Conservation (phyloP, 2,113 vertebrate genomes). For the Catagonus wagneri region DNA sequence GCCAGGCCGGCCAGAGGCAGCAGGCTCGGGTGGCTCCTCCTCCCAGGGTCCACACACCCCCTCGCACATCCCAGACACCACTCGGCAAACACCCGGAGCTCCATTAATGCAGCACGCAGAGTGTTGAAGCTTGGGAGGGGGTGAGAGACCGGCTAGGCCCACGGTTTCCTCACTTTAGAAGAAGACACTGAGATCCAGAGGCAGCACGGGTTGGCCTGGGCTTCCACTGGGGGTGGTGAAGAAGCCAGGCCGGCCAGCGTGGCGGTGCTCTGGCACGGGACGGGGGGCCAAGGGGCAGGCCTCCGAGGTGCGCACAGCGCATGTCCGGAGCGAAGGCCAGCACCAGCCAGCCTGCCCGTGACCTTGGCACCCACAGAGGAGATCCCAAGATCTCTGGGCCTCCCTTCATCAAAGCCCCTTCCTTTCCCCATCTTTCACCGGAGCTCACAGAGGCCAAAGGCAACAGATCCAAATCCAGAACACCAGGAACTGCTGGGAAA, state of each 20-base stretch:
- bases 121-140: not conserved
- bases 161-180: not conserved
- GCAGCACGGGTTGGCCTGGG: not conserved
- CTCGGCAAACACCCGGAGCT: not conserved
- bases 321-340: not conserved
- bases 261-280: fast-evolving
- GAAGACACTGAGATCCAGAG: not conserved
- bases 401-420: not conserved
- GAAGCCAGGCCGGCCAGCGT: not conserved
- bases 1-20: not conserved
- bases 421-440: not conserved
- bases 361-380: not conserved
- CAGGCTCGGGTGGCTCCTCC: not conserved
- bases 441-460: not conserved
- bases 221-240: not conserved
- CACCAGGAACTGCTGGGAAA: not conserved
- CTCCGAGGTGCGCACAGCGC: fast-evolving
- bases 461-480: not conserved
- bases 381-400: not conserved
- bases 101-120: not conserved
- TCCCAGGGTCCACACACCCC: not conserved
- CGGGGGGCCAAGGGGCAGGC: fast-evolving
- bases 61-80: fast-evolving
- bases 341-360: not conserved
- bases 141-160: not conserved